phyloP scores from a whole-genome alignment of 2,113 vertebrate species.

The Enhydra lutris region DNA sequence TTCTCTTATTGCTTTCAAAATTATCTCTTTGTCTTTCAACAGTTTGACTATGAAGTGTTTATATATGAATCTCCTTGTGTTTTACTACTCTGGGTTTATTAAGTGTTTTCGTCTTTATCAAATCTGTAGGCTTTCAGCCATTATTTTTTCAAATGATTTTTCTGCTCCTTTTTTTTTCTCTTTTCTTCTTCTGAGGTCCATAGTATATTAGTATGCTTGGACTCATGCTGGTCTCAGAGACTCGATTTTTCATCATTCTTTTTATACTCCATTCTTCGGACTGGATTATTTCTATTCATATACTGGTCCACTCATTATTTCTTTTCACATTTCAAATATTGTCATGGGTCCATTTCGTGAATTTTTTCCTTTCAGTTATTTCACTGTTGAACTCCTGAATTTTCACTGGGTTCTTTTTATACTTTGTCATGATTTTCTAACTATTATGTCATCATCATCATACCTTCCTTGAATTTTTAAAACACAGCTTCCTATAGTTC shows the following conservation, averaged over 20 bases:
- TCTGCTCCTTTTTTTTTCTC: background rate
- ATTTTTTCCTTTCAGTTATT: background rate
- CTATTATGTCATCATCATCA: background rate
- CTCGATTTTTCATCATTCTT: background rate
- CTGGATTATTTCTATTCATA: background rate
- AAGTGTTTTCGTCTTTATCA: background rate
- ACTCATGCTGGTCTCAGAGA: background rate
- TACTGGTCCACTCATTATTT: background rate
- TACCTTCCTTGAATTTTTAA: conserved; percentile 11
- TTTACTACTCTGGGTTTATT: background rate
- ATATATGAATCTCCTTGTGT: background rate
- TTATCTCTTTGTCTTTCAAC: background rate
- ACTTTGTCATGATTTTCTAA: background rate
- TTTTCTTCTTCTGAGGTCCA: background rate
- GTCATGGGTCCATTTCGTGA: background rate
- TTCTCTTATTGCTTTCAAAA: background rate
- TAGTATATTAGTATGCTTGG: background rate
- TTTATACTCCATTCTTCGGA: background rate
- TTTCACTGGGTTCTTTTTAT: background rate
- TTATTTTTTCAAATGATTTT: background rate
- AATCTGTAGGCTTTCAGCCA: background rate
- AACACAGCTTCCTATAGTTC: background rate
- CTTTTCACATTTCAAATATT: background rate
- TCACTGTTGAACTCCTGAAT: background rate
- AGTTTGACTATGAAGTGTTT: background rate